phyloP scores from a whole-genome alignment of 2,113 vertebrate species.

The Cnemophilus loriae region DNA sequence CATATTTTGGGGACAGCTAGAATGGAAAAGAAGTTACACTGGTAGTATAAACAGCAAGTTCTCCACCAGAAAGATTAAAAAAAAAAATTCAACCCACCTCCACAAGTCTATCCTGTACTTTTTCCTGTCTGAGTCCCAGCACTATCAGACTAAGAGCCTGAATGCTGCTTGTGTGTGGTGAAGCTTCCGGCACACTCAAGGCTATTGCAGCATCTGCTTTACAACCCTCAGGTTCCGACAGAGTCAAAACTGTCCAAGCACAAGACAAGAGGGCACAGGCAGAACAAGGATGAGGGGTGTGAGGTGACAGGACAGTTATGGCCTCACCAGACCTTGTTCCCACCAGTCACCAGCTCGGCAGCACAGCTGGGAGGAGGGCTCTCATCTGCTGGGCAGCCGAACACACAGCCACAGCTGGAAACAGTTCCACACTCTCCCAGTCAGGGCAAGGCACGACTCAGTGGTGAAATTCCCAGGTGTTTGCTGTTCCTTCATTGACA shows the following conservation, averaged over 20 bases:
- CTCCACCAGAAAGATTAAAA: neutral
- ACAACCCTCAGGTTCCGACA: neutral
- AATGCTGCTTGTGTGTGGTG: rapidly evolving
- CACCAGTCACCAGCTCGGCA: rapidly evolving
- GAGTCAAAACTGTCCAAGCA: neutral
- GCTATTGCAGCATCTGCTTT: neutral
- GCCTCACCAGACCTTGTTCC: neutral
- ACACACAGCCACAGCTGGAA: neutral
- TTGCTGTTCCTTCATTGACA: neutral
- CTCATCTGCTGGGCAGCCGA: neutral
- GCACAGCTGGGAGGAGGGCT: neutral
- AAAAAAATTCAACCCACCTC: neutral
- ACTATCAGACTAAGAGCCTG: neutral
- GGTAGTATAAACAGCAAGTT: neutral
- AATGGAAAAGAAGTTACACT: neutral
- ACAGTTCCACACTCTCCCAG: rapidly evolving
- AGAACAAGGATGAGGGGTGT: neutral
- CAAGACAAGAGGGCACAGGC: neutral
- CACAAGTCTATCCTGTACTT: neutral
- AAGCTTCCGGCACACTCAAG: neutral
- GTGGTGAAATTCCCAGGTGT: neutral
- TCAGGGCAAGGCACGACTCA: neutral
- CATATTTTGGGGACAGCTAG: neutral
- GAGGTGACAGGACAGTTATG: rapidly evolving
- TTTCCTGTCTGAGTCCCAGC: neutral